phyloP scores from a whole-genome alignment of 2,888 invertebrate genomes.

The Yponomeuta evonymella region DNA sequence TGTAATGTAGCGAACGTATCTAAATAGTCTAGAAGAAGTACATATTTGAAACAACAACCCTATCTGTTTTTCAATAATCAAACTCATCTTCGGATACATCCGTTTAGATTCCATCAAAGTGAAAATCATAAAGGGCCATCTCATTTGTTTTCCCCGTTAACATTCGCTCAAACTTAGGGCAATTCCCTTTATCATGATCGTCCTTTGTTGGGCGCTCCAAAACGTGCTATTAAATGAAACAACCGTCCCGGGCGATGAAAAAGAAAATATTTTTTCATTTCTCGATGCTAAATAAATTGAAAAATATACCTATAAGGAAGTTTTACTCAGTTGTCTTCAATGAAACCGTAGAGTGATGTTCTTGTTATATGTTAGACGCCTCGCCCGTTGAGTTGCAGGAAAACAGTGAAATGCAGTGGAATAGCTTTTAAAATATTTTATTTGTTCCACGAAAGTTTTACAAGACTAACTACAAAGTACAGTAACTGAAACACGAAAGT shows the following conservation, averaged over 20 bases:
- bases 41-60: not conserved
- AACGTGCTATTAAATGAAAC: not conserved
- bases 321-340: not conserved
- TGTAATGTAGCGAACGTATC: too few species aligned
- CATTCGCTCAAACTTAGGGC: not conserved
- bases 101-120: not conserved
- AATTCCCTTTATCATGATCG: not conserved
- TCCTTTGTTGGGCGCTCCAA: not conserved
- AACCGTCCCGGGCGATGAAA: not conserved
- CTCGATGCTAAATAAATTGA: not conserved
- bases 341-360: not conserved
- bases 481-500: not conserved
- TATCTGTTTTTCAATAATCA: not conserved
- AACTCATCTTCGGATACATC: not conserved
- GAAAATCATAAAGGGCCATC: not conserved
- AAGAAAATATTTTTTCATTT: not conserved
- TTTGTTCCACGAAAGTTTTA: slow-evolving; percentile 12
- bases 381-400: not conserved
- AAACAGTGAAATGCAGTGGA: not conserved
- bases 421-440: slow-evolving; percentile 13
- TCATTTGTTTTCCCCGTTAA: not conserved
- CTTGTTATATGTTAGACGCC: not conserved
- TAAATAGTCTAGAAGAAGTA: not conserved
- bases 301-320: not conserved
- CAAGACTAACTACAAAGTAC: slow-evolving; percentile 10